A percentile compares a stretch with the other conserved stretches of the same genome.
phyloP scores from a whole-genome alignment of 1,140 invertebrate species.

The Watersipora subatra region DNA sequence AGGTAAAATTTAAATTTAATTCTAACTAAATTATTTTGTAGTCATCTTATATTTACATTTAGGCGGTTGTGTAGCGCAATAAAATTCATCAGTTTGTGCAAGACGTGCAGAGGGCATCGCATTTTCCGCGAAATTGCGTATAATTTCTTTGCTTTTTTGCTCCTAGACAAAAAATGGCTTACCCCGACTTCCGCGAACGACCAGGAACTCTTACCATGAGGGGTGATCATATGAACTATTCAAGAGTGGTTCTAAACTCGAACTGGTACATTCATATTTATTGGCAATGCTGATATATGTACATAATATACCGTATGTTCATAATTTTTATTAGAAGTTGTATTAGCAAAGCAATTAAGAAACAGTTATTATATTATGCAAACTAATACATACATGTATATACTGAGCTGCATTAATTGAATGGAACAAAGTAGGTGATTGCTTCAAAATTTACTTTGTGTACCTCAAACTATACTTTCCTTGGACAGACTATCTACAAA shows the following conservation, averaged over 20 bases:
- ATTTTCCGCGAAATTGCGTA: no score
- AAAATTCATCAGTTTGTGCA: no score
- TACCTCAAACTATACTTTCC: no score
- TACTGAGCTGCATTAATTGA: not conserved
- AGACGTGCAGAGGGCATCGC: no score
- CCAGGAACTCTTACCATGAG: constrained; percentile 31
- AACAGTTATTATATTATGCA: not conserved
- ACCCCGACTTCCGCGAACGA: constrained; percentile 19
- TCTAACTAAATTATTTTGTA: no score
- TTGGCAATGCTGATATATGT: not conserved
- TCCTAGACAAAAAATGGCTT: no score
- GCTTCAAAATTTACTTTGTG: no score
- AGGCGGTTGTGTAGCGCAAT: no score
- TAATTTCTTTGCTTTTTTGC: no score
- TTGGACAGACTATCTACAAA: no score
- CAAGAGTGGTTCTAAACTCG: constrained; percentile 29
- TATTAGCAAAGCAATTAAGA: not conserved
- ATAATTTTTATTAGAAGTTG: not conserved
- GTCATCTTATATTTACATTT: no score
- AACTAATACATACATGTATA: not conserved
- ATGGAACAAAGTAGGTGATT: not conserved
- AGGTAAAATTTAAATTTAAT: no score
- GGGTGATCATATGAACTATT: constrained; percentile 36
- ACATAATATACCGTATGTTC: not conserved
- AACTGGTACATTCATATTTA: constrained; percentile 23